Conservation (phyloP, 2,113 vertebrate genomes). For the Trogon melanurus region DNA sequence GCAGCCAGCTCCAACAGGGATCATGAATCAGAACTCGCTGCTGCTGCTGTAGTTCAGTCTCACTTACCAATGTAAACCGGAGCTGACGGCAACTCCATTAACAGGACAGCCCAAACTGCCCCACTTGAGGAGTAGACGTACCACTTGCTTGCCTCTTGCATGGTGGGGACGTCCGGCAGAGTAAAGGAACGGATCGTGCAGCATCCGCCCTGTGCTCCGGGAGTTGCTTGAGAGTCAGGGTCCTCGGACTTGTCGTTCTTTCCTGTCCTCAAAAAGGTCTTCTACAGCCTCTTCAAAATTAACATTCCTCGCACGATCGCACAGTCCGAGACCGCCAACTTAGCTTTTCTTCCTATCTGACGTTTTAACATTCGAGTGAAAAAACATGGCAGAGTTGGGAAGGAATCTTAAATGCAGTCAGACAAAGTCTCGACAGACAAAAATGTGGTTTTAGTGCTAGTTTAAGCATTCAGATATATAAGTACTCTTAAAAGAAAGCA, state of each 20-base stretch:
- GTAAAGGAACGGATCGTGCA: background rate
- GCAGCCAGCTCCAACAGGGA: background rate
- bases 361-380: background rate
- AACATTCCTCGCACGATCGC: background rate
- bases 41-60: slow-evolving; percentile 12
- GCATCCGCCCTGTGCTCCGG: background rate
- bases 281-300: background rate
- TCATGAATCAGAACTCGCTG: background rate
- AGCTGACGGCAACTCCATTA: background rate
- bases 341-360: slow-evolving; percentile 13
- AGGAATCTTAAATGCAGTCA: slow-evolving; percentile 19
- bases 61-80: background rate
- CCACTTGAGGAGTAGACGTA: background rate
- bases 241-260: background rate
- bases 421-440: background rate
- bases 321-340: background rate
- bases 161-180: background rate
- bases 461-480: background rate
- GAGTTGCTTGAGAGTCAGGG: background rate
- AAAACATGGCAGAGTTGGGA: background rate
- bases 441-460: background rate
- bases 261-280: background rate
- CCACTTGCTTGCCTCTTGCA: background rate
- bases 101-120: background rate
- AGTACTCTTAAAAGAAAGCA: background rate